Evolutionary conservation across 2,113 vertebrate genomes (phyloP), one percentile per base, ranked within the genome.

Genomic region (Rhagologus leucostigma): DNA sequence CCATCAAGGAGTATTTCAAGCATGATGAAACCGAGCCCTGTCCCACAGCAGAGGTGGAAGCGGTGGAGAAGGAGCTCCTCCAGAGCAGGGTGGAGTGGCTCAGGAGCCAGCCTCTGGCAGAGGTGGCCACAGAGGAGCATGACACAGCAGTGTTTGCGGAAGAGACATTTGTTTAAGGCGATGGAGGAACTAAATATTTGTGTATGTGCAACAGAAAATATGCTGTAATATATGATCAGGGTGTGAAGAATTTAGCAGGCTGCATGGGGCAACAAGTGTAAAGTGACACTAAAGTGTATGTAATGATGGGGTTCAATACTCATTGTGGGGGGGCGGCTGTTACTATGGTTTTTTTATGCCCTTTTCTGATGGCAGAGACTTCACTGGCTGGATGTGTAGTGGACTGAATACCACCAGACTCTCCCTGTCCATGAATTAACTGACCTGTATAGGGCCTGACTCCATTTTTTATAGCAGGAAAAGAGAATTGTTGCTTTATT

Each of bases 1-100:
- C 98, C 1, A 96, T 98, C 85, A 96, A 93, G 88, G 97, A 97
- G 14, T 98, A 98, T 32, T 98, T 98, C 91, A 94, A 82, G 64
- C 97, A 97, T 0, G 59, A 93, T 4, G 96, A 97, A 33, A 65
- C 68, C 7, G 33, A 94, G 70, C 33, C 67, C 74, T 87, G 73
- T 42, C 63, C 84, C 44, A 3, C 10, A 0, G 65, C 94, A 16
- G 90, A 96, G 27, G 95, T 41, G 3, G 96, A 96, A 41, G 73
- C 52, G 0, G 93, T 97, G 68, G 97, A 97, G 91, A 92, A 95
- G 6, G 97, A 97, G 30, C 96, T 98, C 9, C 71, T 97, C 9
- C 95, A 79, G 53, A 95, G 86, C 68, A 97, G 94, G 85, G 87
- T 81, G 12, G 96, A 95, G 53, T 97, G 96, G 95, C 94, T 97